Conservation (phyloP, 2,797 vertebrate species). For the Vipera latastei region DNA sequence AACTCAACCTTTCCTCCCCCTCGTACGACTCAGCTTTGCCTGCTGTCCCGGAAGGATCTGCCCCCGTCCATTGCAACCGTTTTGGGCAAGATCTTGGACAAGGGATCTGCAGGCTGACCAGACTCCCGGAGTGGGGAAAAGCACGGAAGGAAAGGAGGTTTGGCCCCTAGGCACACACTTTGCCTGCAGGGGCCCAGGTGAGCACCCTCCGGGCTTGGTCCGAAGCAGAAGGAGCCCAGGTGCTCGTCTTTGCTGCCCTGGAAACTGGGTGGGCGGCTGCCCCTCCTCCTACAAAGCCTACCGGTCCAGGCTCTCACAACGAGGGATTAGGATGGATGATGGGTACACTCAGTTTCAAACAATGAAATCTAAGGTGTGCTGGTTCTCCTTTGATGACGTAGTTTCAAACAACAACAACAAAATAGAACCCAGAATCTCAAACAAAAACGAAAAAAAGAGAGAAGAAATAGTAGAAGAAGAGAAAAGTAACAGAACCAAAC, state of each 20-base stretch:
- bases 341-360: slow-evolving; percentile 72
- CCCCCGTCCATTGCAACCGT: slow-evolving; percentile 46
- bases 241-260: slow-evolving; percentile 59
- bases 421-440: slow-evolving; percentile 3
- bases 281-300: slow-evolving; percentile 41
- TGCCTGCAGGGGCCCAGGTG: slow-evolving; percentile 59
- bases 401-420: slow-evolving; percentile 63
- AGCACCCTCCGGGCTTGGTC: slow-evolving; percentile 57
- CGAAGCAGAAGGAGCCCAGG: slow-evolving; percentile 59
- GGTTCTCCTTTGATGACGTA: slow-evolving; percentile 74
- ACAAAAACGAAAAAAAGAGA: background rate
- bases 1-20: slow-evolving; percentile 48
- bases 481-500: background rate
- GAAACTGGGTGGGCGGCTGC: slow-evolving; percentile 62
- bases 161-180: slow-evolving; percentile 53
- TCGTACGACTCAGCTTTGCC: slow-evolving; percentile 60
- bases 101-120: slow-evolving; percentile 16
- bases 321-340: slow-evolving; percentile 65
- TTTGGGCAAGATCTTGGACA: slow-evolving; percentile 41
- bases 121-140: slow-evolving; percentile 52
- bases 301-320: slow-evolving; percentile 66
- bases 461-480: slow-evolving; percentile 14
- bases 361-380: slow-evolving; percentile 72
- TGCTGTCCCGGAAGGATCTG: slow-evolving; percentile 56
- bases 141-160: slow-evolving; percentile 54